Base-by-base conservation (phyloP, 1,140 invertebrate species). In the Anadara kagoshimensis region DNA sequence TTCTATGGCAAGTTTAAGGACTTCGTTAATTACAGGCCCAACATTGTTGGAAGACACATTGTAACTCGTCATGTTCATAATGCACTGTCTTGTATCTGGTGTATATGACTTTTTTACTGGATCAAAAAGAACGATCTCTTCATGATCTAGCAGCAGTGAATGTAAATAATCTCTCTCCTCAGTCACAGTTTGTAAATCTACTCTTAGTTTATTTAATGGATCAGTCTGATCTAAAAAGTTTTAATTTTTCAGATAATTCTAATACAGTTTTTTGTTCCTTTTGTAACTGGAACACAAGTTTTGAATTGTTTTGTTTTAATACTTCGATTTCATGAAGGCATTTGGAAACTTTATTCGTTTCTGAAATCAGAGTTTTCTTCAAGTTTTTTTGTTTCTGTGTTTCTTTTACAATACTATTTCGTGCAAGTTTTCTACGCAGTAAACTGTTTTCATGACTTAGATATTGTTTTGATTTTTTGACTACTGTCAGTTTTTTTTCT, bases 81-180 rank as follows among this genome's bases (percentile, higher is more conserved):
- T n/a, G n/a, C n/a, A n/a, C n/a, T n/a, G n/a, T n/a, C n/a, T n/a
- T n/a, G n/a, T n/a, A n/a, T n/a, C n/a, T n/a, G n/a, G n/a, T n/a
- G n/a, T n/a, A n/a, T n/a, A n/a, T n/a, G n/a, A 26, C 20, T 57
- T 57, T 57, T 57, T 57, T 12, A 26, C 54, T 12, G 54, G 20
- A 57, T 57, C 54, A 18, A 26, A 57, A 57, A 57, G 54, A 26
- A 11, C 18, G 10, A 57, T 57, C 36, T 57, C 54, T 8, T 29
- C 24, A 57, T 57, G 8, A 29, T 57, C 54, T 10, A 14, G 12
- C 18, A 57, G 20, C 24, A 57, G 54, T 57, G 54, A 26, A 57
- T 57, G 24, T 29, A 57, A 57, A 57, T 57, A 57, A 57, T 57
- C 20, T 57, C 54, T 57, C n/a, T 57, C 54, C n/a, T 57, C 54